Conservation (phyloP, 2,113 vertebrate genomes). For the Ceyx cyanopectus region DNA sequence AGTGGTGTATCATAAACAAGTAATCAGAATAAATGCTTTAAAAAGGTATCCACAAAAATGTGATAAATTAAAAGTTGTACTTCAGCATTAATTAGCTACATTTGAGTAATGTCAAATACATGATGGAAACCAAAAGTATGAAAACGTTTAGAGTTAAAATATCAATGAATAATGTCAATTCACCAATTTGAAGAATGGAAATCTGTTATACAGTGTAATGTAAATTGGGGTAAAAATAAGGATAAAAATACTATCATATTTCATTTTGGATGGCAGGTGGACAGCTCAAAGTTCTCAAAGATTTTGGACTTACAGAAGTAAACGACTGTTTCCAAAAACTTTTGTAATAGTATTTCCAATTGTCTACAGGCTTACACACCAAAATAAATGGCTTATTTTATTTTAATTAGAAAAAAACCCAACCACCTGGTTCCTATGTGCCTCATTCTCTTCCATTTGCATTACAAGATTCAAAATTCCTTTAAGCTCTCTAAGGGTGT, state of each 20-base stretch:
- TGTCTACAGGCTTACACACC: neutral
- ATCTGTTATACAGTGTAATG: neutral
- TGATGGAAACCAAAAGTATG: neutral
- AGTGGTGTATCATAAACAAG: neutral
- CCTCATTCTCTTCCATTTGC: neutral
- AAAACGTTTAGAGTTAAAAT: neutral
- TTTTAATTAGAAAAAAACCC: neutral
- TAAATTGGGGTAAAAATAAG: neutral
- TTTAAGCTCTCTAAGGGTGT: neutral
- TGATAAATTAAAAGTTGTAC: neutral
- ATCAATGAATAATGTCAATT: neutral
- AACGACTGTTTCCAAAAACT: neutral
- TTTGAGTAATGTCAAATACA: neutral
- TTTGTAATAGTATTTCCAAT: neutral
- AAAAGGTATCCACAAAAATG: slow-evolving; percentile 11
- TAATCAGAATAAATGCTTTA: slow-evolving; percentile 6
- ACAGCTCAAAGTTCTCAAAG: neutral
- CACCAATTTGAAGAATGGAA: neutral
- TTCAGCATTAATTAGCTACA: neutral
- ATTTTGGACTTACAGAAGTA: neutral
- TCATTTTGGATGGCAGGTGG: neutral
- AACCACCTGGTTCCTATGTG: neutral
- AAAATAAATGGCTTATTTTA: neutral
- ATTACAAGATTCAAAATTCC: neutral
- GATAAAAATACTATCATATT: neutral